Percentiles rank a stretch among this genome's conserved stretches.
Conservation (phyloP, 2,888 invertebrate genomes). For the Carterocephalus palaemon region DNA sequence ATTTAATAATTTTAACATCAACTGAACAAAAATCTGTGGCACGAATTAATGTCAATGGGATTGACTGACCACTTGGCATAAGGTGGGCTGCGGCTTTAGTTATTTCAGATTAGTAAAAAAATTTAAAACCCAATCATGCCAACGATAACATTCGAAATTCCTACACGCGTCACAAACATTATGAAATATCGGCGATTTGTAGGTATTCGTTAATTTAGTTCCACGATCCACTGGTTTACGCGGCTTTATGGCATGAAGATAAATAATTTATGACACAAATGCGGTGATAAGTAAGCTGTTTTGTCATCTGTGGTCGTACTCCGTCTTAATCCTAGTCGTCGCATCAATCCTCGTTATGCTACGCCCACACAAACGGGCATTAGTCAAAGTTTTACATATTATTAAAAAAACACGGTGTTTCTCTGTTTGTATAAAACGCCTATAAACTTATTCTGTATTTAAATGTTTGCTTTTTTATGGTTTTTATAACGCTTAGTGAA, state of each 20-base stretch:
- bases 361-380: slow-evolving; percentile 34
- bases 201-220: slow-evolving; percentile 21
- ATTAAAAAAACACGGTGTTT: slow-evolving; percentile 21
- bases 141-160: slow-evolving; percentile 1
- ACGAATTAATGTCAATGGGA: too few species aligned
- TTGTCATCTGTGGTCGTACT: slow-evolving; percentile 48
- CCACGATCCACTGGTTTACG: slow-evolving; percentile 22
- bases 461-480: neutral
- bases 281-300: slow-evolving; percentile 39
- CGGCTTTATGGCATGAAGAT: slow-evolving; percentile 24
- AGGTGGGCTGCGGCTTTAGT: too few species aligned
- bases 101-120: too few species aligned
- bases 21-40: too few species aligned
- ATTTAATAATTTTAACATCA: too few species aligned
- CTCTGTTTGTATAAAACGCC: slow-evolving; percentile 13
- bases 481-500: too few species aligned
- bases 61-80: too few species aligned
- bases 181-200: slow-evolving; percentile 19
- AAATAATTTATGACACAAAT: slow-evolving; percentile 30
- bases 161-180: neutral
- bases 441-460: slow-evolving; percentile 1
- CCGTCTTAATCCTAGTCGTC: slow-evolving; percentile 49
- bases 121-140: too few species aligned
- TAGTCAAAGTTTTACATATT: slow-evolving; percentile 28
- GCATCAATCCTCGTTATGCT: slow-evolving; percentile 39